Base-by-base conservation (phyloP, 2,797 vertebrate species). In the Anableps anableps region DNA sequence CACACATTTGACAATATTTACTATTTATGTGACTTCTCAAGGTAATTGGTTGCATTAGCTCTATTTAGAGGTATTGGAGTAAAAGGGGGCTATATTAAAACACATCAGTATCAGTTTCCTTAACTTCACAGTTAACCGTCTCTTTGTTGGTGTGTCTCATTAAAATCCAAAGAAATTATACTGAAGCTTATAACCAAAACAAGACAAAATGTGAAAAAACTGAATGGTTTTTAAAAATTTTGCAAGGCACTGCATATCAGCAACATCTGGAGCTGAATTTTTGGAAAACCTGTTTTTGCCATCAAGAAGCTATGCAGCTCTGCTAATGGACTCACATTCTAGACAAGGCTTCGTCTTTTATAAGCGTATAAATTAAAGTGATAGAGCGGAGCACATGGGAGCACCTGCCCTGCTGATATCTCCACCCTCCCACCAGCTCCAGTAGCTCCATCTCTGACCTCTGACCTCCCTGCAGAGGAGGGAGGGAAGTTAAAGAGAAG, bases 271-370 rank as follows among this genome's bases (percentile, higher is more conserved):
- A 89, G 81, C 77, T 84, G 81, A 83, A 74, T 82, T 88, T 71
- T 80, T 84, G 88, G 83, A 86, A 88, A 85, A 85, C 79, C 84
- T 76, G 84, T 90, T 91, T 86, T 86, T 86, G 87, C 86, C 86
- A 75, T 89, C 90, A 84, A 83, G 89, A 93, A 78, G 80, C 91
- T 73, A n/a, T 86, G 80, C 92, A 76, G 84, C 91, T 89, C 83
- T 83, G 60, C 68, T 81, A 80, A 78, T 87, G 91, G 86, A 91
- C 78, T 70, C 81, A 68, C 80, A 62, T 41, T 85, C 76, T 86
- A 89, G 87, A 71, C 81, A 85, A 71, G 77, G 66, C 86, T 64
- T 84, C 87, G 50, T 72, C 83, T 55, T 88, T 77, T 90, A 82
- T 77, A 75, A 48, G n/a, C 4, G 1, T 87, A 89, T 38, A 83